phyloP scores from a whole-genome alignment of 2,797 vertebrate genomes.

The Gymnothorax javanicus region DNA sequence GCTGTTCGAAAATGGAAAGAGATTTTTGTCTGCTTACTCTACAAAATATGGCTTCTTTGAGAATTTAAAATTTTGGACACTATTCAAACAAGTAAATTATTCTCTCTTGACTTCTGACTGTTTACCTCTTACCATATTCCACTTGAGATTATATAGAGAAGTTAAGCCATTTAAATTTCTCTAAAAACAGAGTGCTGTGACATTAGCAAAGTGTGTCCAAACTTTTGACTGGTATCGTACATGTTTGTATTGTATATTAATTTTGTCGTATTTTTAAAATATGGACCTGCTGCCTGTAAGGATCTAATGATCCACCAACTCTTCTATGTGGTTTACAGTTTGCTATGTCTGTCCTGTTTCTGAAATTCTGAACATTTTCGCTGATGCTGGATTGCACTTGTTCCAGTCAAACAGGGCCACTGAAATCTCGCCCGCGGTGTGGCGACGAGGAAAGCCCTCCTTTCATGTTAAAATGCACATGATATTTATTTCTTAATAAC shows the following conservation, averaged over 20 bases:
- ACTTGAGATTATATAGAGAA: no score
- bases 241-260: background rate
- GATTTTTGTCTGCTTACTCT: no score
- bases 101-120: no score
- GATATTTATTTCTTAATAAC: constrained; percentile 50
- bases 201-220: no score
- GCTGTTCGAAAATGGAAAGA: no score
- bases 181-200: no score
- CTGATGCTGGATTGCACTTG: background rate
- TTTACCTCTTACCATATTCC: no score
- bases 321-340: background rate
- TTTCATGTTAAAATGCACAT: constrained; percentile 39
- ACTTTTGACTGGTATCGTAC: no score
- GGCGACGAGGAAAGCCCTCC: constrained; percentile 32
- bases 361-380: background rate
- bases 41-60: no score
- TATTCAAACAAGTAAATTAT: no score
- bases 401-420: background rate
- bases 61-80: no score
- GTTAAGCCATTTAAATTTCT: no score
- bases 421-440: constrained; percentile 9
- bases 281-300: background rate
- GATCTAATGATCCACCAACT: background rate
- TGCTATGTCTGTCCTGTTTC: background rate
- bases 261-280: background rate